Conservation (phyloP, 2,888 invertebrate species). For the Sylvicola cinctus region DNA sequence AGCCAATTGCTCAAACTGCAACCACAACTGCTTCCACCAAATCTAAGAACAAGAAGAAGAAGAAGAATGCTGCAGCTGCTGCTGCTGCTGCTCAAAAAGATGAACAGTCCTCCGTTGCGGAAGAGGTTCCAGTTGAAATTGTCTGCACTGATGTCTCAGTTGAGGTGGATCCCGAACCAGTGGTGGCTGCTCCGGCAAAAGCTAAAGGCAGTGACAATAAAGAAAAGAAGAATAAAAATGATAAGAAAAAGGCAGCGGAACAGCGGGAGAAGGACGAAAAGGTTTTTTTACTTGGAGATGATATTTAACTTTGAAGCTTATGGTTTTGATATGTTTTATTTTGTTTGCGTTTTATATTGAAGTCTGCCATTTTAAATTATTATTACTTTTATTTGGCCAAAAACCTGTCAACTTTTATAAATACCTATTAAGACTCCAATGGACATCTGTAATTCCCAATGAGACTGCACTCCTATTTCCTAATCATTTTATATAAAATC, state of each 20-base stretch:
- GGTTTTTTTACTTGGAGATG: too few relatives aligned
- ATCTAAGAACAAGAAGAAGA: slow-evolving; percentile 1
- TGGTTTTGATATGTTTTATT: too few relatives aligned
- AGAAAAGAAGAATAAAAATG: slow-evolving; percentile 1
- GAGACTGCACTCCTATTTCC: too few relatives aligned
- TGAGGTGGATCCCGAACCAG: background rate
- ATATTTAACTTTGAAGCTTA: too few relatives aligned
- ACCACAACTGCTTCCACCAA: background rate
- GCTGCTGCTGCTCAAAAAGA: slow-evolving; percentile 1
- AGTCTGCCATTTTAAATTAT: too few relatives aligned
- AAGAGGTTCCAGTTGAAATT: background rate
- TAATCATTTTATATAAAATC: too few relatives aligned
- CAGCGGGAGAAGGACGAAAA: background rate
- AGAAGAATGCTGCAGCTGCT: slow-evolving; percentile 4
- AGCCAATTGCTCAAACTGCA: background rate
- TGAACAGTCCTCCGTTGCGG: background rate
- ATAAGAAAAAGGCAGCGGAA: slow-evolving; percentile 4
- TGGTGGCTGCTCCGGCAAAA: background rate
- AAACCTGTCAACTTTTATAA: too few relatives aligned
- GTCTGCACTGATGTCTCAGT: too few relatives aligned
- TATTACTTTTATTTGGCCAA: too few relatives aligned
- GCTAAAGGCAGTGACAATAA: slow-evolving; percentile 1
- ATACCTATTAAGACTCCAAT: too few relatives aligned
- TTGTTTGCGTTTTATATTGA: too few relatives aligned
- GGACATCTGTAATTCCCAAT: too few relatives aligned